Evolutionary conservation across 2,888 invertebrate species (phyloP).

Genomic region (Amphipyra berbera): DNA sequence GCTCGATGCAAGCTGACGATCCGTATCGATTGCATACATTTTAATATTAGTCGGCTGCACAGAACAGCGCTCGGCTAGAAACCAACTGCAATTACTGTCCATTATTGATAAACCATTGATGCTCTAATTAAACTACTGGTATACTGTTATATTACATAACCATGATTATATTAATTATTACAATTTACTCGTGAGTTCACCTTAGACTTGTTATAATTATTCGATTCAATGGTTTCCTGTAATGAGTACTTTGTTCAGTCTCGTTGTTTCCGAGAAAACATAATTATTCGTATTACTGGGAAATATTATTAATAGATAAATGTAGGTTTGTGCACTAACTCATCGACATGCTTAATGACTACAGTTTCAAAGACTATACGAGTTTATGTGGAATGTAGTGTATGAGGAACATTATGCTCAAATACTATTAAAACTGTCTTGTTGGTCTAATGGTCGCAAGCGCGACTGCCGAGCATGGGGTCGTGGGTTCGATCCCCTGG

Average conservation of each 20-base stretch:
- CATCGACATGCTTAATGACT: too few relatives aligned
- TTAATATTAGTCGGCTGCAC: constrained; percentile 70
- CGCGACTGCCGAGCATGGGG: too few relatives aligned
- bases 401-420: too few relatives aligned
- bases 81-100: constrained; percentile 71
- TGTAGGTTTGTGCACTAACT: too few relatives aligned
- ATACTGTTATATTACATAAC: constrained; percentile 49
- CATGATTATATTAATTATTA: constrained; percentile 1
- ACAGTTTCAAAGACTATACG: too few relatives aligned
- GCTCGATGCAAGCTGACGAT: constrained; percentile 72
- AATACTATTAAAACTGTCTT: too few relatives aligned
- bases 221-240: constrained; percentile 20
- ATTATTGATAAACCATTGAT: constrained; percentile 75
- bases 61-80: constrained; percentile 45
- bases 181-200: constrained; percentile 16
- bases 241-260: background rate
- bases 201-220: constrained; percentile 8
- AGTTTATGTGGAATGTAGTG: too few relatives aligned
- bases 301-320: too few relatives aligned
- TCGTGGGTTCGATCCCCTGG: too few relatives aligned
- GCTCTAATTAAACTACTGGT: constrained; percentile 70
- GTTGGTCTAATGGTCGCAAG: too few relatives aligned
- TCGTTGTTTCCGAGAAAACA: background rate
- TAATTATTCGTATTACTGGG: too few relatives aligned
- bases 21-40: constrained; percentile 79